Conservation (phyloP, 2,113 vertebrate species). For the Cricetomys ansorgei region DNA sequence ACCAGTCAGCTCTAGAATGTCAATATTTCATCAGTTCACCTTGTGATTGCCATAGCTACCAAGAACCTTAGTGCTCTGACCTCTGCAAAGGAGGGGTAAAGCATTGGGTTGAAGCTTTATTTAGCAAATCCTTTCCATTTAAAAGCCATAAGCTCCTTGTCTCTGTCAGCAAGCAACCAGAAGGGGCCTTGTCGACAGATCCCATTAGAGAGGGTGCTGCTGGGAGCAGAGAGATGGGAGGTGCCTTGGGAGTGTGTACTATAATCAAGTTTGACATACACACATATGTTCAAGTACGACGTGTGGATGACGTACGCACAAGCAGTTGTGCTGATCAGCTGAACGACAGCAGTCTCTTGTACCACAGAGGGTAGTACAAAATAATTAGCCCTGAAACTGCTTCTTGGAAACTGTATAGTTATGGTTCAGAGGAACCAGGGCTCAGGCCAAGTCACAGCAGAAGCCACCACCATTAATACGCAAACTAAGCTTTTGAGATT, state of each 20-base stretch:
- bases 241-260: not conserved
- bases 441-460: not conserved
- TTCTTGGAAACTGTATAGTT: not conserved
- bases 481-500: not conserved
- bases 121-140: conserved; percentile 81
- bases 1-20: conserved; percentile 6
- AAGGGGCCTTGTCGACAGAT: conserved; percentile 69
- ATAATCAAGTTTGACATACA: not conserved
- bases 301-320: no score
- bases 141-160: conserved; percentile 78
- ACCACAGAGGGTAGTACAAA: not conserved
- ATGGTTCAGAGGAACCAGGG: not conserved
- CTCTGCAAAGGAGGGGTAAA: conserved; percentile 46
- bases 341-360: not conserved
- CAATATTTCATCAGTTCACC: conserved; percentile 58
- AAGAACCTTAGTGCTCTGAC: conserved; percentile 42
- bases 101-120: conserved; percentile 63
- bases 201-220: not conserved
- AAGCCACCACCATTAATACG: not conserved
- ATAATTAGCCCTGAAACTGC: not conserved
- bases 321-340: not conserved
- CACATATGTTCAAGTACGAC: not conserved
- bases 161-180: conserved; percentile 70
- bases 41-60: conserved; percentile 64
- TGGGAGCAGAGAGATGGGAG: not conserved